These are phyloP conservation scores for Atrina japonica DNA, from an alignment of 2,888 invertebrate species.

Conservation along the genomic window DNA sequence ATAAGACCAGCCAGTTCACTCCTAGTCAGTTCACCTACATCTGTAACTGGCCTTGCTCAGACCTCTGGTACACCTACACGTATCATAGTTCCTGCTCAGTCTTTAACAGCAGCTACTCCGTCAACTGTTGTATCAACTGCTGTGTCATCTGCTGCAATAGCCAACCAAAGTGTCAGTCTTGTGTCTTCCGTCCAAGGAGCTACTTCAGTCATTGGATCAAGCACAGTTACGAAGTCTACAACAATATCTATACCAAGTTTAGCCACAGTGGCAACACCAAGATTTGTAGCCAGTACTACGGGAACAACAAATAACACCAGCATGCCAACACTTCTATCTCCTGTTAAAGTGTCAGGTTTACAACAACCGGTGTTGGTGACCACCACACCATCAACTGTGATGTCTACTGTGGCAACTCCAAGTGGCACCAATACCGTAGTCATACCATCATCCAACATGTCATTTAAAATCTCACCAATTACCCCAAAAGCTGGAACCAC, in stretches of 20 bases:
- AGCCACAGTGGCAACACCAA: constrained; percentile 5
- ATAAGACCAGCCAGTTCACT: constrained; percentile 27
- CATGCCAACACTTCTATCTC: constrained; percentile 19
- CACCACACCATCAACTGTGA: constrained; percentile 22
- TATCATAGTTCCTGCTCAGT: constrained; percentile 48
- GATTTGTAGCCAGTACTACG: constrained; percentile 10
- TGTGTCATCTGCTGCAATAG: not conserved
- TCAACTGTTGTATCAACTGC: not conserved
- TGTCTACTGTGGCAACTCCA: constrained; percentile 24
- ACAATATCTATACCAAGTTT: not conserved
- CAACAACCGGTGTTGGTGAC: constrained; percentile 15
- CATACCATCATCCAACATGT: constrained; percentile 2
- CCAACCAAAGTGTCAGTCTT: constrained; percentile 5
- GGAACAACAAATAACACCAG: constrained; percentile 3
- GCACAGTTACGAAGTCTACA: constrained; percentile 16
- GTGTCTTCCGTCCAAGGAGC: constrained; percentile 17
- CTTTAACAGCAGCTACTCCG: constrained; percentile 31
- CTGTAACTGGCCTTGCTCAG: constrained; percentile 4
- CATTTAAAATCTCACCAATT: constrained; percentile 11
- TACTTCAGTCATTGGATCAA: constrained; percentile 9
- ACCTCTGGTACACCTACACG: constrained; percentile 46
- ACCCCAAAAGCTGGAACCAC: constrained; percentile 15
- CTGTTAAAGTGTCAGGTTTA: constrained; percentile 7
- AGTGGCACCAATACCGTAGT: constrained; percentile 16
- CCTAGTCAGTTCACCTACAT: constrained; percentile 25